phyloP scores from a whole-genome alignment of 2,113 vertebrate genomes.

The Chionis minor region DNA sequence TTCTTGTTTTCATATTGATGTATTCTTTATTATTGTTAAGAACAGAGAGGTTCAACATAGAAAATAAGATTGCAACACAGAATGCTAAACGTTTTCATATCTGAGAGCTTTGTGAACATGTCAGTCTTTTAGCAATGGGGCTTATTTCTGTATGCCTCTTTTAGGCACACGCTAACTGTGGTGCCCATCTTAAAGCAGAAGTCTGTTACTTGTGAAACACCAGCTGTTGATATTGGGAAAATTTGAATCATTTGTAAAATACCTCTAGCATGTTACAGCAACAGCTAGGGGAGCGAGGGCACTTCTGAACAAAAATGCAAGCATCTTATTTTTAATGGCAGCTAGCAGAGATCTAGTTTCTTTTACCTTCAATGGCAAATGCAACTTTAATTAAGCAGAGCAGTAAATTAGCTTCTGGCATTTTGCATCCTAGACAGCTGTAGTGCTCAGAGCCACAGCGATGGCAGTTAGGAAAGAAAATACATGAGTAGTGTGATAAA shows the following conservation, averaged over 20 bases:
- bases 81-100: neutral
- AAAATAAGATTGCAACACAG: neutral
- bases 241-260: neutral
- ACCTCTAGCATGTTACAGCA: neutral
- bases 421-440: neutral
- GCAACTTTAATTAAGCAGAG: neutral
- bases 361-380: neutral
- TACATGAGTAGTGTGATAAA: neutral
- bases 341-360: neutral
- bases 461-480: neutral
- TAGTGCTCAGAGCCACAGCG: neutral
- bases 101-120: neutral
- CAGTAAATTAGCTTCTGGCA: neutral
- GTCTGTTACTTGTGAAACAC: neutral
- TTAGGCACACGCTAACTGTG: neutral
- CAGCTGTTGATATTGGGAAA: neutral
- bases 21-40: neutral
- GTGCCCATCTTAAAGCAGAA: neutral
- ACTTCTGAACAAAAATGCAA: neutral
- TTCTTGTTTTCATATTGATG: neutral
- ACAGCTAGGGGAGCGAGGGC: neutral
- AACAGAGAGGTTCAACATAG: neutral
- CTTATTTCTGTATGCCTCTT: neutral
- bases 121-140: neutral
- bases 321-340: neutral